These are phyloP conservation scores for Leptodactylus fuscus DNA, from an alignment of 2,113 vertebrate genomes.

Conservation along the genomic window DNA sequence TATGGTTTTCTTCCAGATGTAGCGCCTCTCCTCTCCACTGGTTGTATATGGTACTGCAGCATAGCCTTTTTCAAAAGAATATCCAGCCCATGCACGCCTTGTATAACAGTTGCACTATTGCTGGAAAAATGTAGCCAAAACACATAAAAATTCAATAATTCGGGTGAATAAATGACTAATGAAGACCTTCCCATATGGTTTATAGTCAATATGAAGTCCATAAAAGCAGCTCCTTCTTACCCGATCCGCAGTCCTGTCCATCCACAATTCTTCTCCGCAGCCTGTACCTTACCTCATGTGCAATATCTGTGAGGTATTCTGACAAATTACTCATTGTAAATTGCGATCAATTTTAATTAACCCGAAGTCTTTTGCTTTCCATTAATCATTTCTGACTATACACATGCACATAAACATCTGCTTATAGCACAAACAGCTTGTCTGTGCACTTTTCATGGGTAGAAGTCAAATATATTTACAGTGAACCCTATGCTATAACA, in stretches of 20 bases:
- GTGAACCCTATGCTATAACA: not conserved
- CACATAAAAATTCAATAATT: too few relatives aligned
- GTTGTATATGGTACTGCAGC: too few relatives aligned
- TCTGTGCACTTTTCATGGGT: constrained; percentile 15
- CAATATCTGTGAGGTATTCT: constrained; percentile 35
- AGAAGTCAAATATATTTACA: not conserved
- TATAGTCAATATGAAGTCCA: too few relatives aligned
- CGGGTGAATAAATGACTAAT: too few relatives aligned
- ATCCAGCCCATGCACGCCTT: too few relatives aligned
- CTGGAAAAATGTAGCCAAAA: too few relatives aligned
- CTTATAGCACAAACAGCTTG: constrained; percentile 1
- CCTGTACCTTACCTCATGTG: constrained; percentile 12
- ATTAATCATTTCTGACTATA: constrained; percentile 53
- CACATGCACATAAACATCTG: constrained; percentile 34
- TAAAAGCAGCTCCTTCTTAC: too few relatives aligned
- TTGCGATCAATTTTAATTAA: constrained; percentile 60
- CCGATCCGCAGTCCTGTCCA: not conserved
- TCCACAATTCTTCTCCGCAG: not conserved
- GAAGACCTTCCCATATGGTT: too few relatives aligned
- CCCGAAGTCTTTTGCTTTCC: constrained; percentile 32
- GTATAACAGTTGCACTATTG: too few relatives aligned
- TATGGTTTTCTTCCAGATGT: too few relatives aligned
- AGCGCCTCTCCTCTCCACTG: too few relatives aligned
- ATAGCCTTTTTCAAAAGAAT: too few relatives aligned
- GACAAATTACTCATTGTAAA: constrained; percentile 52